Base-by-base conservation (phyloP, 53 echinoderm and acorn worm species). In the Arbacia lixula region DNA sequence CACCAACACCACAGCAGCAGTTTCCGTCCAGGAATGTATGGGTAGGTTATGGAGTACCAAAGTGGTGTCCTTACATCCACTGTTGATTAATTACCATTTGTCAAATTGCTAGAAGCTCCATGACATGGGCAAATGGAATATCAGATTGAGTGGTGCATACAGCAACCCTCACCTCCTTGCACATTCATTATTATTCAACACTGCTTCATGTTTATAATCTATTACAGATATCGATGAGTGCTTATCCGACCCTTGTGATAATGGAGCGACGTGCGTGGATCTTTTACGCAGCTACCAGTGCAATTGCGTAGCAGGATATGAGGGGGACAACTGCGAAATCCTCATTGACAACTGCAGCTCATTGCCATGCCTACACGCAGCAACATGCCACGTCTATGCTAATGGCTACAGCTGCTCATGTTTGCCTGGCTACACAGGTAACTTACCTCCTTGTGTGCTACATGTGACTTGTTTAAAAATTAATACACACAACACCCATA, bases 381-480 rank as follows among this genome's bases (percentile, higher is more conserved):
- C 84, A 8, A 88, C 88, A 6, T 88, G 88, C 20, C 1, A 38
- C 1, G 83, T 72, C 25, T 61, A 8, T 8, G 67, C 63, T 16
- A 58, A 88, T 69, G 87, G 65, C 0, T 86, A 82, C 67, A 68
- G 76, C 40, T 92, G 92, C 61, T 36, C 26, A 6, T 92, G 92
- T 72, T 40, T 79, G 5, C 30, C 76, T 37, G 92, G 92, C 66
- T 89, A 50, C 62, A 56, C 67, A 76, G 92, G 92, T 86, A 66
- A 82, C 32, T 24, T 25, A n/a, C n/a, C n/a, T n/a, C n/a, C n/a
- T n/a, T n/a, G n/a, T n/a, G n/a, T n/a, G n/a, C n/a, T n/a, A n/a
- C n/a, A n/a, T n/a, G n/a, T n/a, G n/a, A n/a, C n/a, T n/a, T n/a
- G n/a, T n/a, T n/a, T n/a, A n/a, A n/a, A n/a, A n/a, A n/a, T n/a